A percentile compares a stretch with the other conserved stretches of the same genome.
phyloP scores from a whole-genome alignment of 2,113 vertebrate genomes.

The Crotalus helleri region DNA sequence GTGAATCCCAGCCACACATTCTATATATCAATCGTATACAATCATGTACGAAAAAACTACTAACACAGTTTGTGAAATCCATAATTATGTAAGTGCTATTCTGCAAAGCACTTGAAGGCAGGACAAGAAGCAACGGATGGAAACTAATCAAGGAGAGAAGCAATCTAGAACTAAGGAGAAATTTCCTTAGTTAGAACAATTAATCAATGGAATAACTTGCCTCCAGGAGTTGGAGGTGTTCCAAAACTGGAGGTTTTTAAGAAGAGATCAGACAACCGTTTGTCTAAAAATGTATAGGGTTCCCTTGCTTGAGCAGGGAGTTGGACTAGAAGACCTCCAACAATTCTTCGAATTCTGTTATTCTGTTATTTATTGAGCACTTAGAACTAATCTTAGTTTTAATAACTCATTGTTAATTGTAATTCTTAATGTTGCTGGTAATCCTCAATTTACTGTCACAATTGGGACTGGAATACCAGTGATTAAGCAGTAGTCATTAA shows the following conservation, averaged over 20 bases:
- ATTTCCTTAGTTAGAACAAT: not conserved
- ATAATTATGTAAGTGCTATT: not conserved
- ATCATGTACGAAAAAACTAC: not conserved
- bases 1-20: not conserved
- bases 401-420: not conserved
- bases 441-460: not conserved
- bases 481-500: not conserved
- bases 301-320: not conserved
- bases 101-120: not conserved
- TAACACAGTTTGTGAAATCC: not conserved
- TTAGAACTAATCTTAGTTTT: not conserved
- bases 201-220: not conserved
- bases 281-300: not conserved
- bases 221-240: not conserved
- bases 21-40: not conserved
- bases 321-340: not conserved
- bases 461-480: not conserved
- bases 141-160: not conserved
- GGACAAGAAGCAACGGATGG: not conserved
- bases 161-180: not conserved
- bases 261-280: not conserved
- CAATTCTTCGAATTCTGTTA: not conserved
- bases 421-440: not conserved
- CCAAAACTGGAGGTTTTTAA: not conserved
- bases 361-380: not conserved